Evolutionary conservation across 2,797 vertebrate species (phyloP).

Genomic region (Cryptoblepharus egeriae): DNA sequence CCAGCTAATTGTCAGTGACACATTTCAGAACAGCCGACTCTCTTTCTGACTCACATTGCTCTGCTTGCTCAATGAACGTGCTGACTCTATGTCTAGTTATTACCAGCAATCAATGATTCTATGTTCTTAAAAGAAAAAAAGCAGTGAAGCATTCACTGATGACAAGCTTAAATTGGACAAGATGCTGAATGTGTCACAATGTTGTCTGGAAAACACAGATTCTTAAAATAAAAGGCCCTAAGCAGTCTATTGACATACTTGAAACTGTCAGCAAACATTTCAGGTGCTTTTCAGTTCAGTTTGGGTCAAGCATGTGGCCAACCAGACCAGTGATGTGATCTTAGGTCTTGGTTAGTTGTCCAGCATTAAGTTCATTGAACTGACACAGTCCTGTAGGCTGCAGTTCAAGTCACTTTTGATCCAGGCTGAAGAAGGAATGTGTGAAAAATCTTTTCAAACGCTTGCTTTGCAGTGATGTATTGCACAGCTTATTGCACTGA

Average conservation of each 20-base stretch:
- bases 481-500: slow-evolving; percentile 9
- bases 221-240: slow-evolving; percentile 35
- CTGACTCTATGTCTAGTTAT: background rate
- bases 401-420: slow-evolving; percentile 9
- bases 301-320: slow-evolving; percentile 21
- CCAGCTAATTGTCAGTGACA: background rate
- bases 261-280: slow-evolving; percentile 2
- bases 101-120: slow-evolving; percentile 40
- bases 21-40: slow-evolving; percentile 17
- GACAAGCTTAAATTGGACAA: slow-evolving; percentile 31
- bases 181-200: background rate
- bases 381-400: slow-evolving; percentile 7
- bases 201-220: slow-evolving; percentile 24
- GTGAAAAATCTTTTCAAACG: slow-evolving; percentile 19
- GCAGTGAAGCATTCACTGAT: slow-evolving; percentile 27
- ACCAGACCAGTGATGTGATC: background rate
- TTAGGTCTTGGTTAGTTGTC: background rate
- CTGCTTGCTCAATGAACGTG: slow-evolving; percentile 4
- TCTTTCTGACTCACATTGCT: slow-evolving; percentile 16
- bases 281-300: background rate
- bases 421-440: background rate
- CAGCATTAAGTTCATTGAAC: slow-evolving; percentile 9
- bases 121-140: slow-evolving; percentile 42
- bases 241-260: background rate
- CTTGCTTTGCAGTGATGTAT: background rate